Evolutionary conservation across 1,140 invertebrate genomes (phyloP), one percentile per base, ranked within the genome.

Genomic region (Lepeophtheirus salmonis): DNA sequence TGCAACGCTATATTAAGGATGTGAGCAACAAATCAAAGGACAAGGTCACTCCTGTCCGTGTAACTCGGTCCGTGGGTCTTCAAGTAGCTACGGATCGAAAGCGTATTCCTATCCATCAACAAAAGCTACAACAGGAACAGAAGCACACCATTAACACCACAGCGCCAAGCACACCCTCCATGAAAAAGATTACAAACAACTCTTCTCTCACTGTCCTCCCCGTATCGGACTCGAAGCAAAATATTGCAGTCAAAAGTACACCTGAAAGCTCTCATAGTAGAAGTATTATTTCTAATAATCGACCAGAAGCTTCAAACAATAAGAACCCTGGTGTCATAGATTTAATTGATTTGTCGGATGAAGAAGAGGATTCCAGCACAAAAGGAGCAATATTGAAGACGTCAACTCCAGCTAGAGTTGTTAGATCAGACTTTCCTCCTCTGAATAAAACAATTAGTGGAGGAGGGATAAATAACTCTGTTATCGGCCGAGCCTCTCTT

Each of bases 321-420:
- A 2, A 22, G 16, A 14, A 2, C 16, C 3, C 14, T 17, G 21
- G 23, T 14, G 52, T 54, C 14, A 54, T 54, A 20, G 52, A 54
- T 22, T 4, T 54, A 18, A 22, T 54, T 54, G 52, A 54, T 54
- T 22, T 54, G 3, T 54, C 52, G 3, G 52, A 54, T 22, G 52
- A 54, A 22, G 52, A 54, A n/a, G 52, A 54, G n/a, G 22, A 54
- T 14, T 2, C 16, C 3, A 22, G 50, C 18, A 16, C 52, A 4
- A 14, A 17, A 20, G 52, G n/a, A n/a, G n/a, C n/a, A n/a, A n/a
- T n/a, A n/a, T n/a, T n/a, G n/a, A n/a, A n/a, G n/a, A n/a, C n/a
- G n/a, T n/a, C n/a, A n/a, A n/a, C n/a, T n/a, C n/a, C n/a, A n/a
- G n/a, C n/a, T n/a, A n/a, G n/a, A n/a, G n/a, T n/a, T n/a, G n/a